These are phyloP conservation scores for Aphrophora alni DNA, from an alignment of 2,888 invertebrate genomes.

Conservation along the genomic window DNA sequence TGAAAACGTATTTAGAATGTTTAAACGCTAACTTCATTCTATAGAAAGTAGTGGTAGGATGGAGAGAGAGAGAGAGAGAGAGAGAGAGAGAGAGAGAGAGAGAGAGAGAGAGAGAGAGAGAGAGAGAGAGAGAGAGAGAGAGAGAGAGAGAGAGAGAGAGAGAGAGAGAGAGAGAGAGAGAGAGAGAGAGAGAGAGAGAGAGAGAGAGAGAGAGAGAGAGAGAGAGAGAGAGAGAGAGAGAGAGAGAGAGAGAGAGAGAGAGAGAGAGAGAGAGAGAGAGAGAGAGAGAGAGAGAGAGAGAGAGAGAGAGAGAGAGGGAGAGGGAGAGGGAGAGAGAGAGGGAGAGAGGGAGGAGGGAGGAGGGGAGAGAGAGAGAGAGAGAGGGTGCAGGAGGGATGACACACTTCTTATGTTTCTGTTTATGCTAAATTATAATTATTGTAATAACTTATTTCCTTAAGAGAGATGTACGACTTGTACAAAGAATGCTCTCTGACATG, in stretches of 20 bases:
- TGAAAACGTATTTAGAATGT: neutral
- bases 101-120: neutral
- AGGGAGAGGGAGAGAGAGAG: neutral
- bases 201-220: conserved; percentile 9
- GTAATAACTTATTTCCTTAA: too few relatives aligned
- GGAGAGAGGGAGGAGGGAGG: neutral
- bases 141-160: conserved; percentile 17
- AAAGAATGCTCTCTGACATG: too few relatives aligned
- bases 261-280: conserved; percentile 11
- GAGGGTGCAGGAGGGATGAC: neutral
- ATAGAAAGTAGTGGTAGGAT: neutral
- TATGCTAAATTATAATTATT: too few relatives aligned
- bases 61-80: conserved; percentile 4
- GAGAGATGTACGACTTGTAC: too few relatives aligned
- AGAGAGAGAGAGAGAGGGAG: neutral
- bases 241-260: neutral
- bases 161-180: neutral
- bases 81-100: neutral
- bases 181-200: neutral
- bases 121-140: conserved; percentile 14
- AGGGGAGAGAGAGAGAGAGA: neutral
- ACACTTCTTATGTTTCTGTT: too few relatives aligned
- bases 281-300: conserved; percentile 17
- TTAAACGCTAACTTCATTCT: neutral
- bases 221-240: neutral